Percentiles rank a stretch among this genome's conserved stretches.
Evolutionary conservation across 2,113 vertebrate genomes (phyloP).

Genomic region (Stegostoma tigrinum): DNA sequence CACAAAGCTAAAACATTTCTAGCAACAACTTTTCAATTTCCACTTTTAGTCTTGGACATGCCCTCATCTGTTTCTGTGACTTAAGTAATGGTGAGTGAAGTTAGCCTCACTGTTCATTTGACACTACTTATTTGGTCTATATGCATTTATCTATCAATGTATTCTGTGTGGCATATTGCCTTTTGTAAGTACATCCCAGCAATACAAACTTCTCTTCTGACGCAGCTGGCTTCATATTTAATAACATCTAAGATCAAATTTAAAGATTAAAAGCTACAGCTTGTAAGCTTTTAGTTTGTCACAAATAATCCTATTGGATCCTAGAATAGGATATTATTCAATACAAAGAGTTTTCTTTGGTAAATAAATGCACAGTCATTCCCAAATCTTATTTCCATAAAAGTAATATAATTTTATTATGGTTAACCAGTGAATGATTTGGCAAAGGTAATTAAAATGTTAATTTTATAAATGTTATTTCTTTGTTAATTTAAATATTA

Average conservation of each 20-base stretch:
- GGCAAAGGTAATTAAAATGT: neutral
- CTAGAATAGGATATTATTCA: neutral
- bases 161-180: neutral
- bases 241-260: neutral
- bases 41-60: neutral
- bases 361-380: neutral
- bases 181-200: neutral
- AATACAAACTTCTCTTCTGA: neutral
- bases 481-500: neutral
- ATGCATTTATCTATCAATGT: neutral
- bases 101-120: neutral
- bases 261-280: neutral
- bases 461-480: neutral
- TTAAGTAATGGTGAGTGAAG: neutral
- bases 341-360: neutral
- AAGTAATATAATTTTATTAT: neutral
- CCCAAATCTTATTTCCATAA: slow-evolving; percentile 25
- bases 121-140: neutral
- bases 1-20: neutral
- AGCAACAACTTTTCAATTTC: neutral
- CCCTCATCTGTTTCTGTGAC: neutral
- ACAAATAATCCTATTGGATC: neutral
- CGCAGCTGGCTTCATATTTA: neutral
- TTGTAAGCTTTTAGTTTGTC: neutral
- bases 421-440: neutral